These are phyloP conservation scores for Grammomys surdaster DNA, from an alignment of 2,113 vertebrate genomes.

Conservation along the genomic window DNA sequence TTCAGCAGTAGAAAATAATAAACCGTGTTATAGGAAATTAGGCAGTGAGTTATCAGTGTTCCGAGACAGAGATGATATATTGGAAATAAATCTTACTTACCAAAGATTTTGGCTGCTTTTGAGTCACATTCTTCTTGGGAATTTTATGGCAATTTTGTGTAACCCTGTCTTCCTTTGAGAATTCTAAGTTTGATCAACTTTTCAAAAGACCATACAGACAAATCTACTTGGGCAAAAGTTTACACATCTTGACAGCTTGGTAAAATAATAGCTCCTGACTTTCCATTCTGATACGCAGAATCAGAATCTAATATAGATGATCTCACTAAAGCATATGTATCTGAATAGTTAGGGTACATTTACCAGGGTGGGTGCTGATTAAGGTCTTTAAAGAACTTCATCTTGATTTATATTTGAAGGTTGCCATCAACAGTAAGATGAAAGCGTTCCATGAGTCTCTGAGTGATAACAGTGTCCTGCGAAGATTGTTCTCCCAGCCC, in stretches of 20 bases:
- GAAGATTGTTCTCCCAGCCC: not conserved
- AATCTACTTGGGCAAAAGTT: slow-evolving; percentile 36
- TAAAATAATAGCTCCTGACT: slow-evolving; percentile 59
- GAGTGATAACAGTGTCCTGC: not conserved
- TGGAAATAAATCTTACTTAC: slow-evolving; percentile 43
- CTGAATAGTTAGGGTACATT: not conserved
- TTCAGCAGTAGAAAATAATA: slow-evolving; percentile 2
- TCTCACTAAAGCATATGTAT: not conserved
- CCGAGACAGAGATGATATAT: not conserved
- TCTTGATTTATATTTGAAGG: slow-evolving; percentile 47
- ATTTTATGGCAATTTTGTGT: slow-evolving; percentile 57
- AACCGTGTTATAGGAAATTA: not conserved
- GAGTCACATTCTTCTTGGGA: slow-evolving; percentile 1
- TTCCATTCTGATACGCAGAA: slow-evolving; percentile 51
- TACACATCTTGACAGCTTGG: slow-evolving; percentile 57
- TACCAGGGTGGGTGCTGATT: not conserved
- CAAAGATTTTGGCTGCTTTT: slow-evolving; percentile 26
- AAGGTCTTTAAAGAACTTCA: not conserved
- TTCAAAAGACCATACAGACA: slow-evolving; percentile 33
- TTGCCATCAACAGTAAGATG: not conserved
- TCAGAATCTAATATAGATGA: slow-evolving; percentile 35
- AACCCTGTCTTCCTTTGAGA: slow-evolving; percentile 48
- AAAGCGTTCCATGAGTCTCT: not conserved
- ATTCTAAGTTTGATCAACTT: slow-evolving; percentile 62
- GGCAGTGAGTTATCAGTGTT: slow-evolving; percentile 28